A percentile compares a stretch with the other conserved stretches of the same genome.
Evolutionary conservation across 2,888 invertebrate species (phyloP).

Genomic region (Brenthis hecate): DNA sequence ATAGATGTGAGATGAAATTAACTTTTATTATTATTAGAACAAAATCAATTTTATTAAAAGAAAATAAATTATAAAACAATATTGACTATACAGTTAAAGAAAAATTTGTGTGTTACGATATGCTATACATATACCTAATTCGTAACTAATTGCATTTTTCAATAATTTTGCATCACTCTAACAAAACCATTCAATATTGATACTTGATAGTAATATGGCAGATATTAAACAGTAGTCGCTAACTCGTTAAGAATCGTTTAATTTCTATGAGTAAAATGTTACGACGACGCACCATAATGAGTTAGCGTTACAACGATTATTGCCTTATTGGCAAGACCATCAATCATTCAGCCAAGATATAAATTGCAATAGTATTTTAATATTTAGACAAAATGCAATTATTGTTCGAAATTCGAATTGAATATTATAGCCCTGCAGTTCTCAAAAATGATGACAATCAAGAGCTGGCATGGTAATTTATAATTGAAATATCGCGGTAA

Average conservation of each 20-base stretch:
- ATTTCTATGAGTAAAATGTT: background rate
- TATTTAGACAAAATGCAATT: background rate
- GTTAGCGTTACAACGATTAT: background rate
- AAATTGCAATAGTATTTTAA: background rate
- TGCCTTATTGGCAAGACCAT: background rate
- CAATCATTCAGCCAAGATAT: background rate
- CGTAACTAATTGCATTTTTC: too few species aligned
- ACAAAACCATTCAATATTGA: background rate
- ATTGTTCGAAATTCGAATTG: background rate
- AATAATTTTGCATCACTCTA: background rate
- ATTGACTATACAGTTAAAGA: too few species aligned
- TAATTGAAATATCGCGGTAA: constrained; percentile 6
- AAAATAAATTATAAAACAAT: too few species aligned
- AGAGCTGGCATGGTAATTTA: background rate
- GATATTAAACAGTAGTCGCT: background rate
- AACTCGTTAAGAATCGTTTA: background rate
- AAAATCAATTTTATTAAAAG: too few species aligned
- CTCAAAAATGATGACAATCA: background rate
- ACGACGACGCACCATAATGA: background rate
- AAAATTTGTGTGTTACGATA: too few species aligned
- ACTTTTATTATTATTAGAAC: too few species aligned
- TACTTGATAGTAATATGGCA: background rate
- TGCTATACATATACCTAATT: too few species aligned
- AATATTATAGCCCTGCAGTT: background rate
- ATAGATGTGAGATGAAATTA: too few species aligned